These are phyloP conservation scores for Coleophora flavipennella DNA, from an alignment of 2,888 invertebrate species.

Conservation along the genomic window DNA sequence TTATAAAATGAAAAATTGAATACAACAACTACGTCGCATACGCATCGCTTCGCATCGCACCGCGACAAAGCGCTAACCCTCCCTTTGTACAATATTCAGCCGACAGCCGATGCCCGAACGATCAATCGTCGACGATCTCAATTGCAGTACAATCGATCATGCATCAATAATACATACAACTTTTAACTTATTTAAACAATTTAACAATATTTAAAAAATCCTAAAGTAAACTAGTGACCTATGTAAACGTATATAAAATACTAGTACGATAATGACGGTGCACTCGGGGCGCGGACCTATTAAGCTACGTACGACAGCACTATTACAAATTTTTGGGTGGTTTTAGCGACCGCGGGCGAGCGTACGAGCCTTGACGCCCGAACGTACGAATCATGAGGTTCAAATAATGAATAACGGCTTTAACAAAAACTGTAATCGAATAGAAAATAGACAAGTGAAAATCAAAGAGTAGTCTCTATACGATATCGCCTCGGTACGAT, in stretches of 20 bases:
- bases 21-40: no score
- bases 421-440: conserved; percentile 67
- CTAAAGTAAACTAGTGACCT: conserved; percentile 65
- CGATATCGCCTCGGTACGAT: conserved; percentile 14
- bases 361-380: conserved; percentile 24
- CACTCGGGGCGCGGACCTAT: conserved; percentile 38
- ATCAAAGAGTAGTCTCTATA: conserved; percentile 7
- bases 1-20: conserved; percentile 41
- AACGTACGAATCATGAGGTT: conserved; percentile 48
- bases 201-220: conserved; percentile 65
- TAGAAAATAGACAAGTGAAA: conserved; percentile 66
- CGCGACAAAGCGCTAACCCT: conserved; percentile 22
- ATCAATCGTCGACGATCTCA: conserved; percentile 55
- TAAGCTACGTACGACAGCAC: conserved; percentile 24
- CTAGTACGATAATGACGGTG: conserved; percentile 46
- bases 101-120: conserved; percentile 60
- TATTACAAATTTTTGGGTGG: conserved; percentile 26
- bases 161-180: conserved; percentile 65
- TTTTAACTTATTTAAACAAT: conserved; percentile 69
- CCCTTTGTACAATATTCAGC: conserved; percentile 67
- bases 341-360: conserved; percentile 23
- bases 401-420: conserved; percentile 64
- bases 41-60: conserved; percentile 9
- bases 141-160: conserved; percentile 60
- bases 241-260: conserved; percentile 57